Percentiles rank a stretch among this genome's conserved stretches.
Conservation (phyloP, 2,888 invertebrate genomes). For the Agrypnus murinus region DNA sequence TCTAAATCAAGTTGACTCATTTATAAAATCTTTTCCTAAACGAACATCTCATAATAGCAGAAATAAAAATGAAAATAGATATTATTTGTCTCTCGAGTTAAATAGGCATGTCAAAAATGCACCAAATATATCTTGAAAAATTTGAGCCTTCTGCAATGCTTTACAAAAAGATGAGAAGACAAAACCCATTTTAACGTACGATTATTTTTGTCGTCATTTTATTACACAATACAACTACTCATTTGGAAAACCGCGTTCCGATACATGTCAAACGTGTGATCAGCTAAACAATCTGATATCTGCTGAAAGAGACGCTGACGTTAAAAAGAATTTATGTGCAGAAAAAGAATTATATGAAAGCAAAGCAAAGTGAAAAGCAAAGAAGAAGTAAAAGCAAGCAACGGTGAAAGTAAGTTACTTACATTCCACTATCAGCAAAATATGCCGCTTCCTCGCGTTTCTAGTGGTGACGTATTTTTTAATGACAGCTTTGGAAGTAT, state of each 20-base stretch:
- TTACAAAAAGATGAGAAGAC: constrained; percentile 8
- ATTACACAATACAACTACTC: constrained; percentile 13
- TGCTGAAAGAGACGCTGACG: constrained; percentile 6
- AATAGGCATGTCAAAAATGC: constrained; percentile 10
- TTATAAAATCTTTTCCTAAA: constrained; percentile 4
- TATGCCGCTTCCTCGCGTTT: constrained; percentile 13
- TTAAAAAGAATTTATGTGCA: background rate
- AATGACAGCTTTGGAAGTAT: constrained; percentile 6
- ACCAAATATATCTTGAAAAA: constrained; percentile 10
- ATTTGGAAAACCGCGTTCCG: constrained; percentile 15
- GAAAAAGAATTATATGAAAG: background rate
- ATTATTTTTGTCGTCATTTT: constrained; percentile 20
- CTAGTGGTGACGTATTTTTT: constrained; percentile 17
- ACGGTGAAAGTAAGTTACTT: background rate
- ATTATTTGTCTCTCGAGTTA: constrained; percentile 11
- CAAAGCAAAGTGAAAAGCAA: constrained; percentile 4
- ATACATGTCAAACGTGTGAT: constrained; percentile 14
- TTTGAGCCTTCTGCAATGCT: constrained; percentile 10
- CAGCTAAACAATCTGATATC: constrained; percentile 9
- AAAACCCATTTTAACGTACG: constrained; percentile 4
- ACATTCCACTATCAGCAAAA: constrained; percentile 20
- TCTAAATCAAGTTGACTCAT: constrained; percentile 8
- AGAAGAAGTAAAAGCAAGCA: background rate
- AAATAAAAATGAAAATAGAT: constrained; percentile 7
- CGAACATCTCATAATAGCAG: constrained; percentile 3